A percentile compares a stretch with the other conserved stretches of the same genome.
phyloP scores from a whole-genome alignment of 2,797 vertebrate species.

The Neostethus bicornis region DNA sequence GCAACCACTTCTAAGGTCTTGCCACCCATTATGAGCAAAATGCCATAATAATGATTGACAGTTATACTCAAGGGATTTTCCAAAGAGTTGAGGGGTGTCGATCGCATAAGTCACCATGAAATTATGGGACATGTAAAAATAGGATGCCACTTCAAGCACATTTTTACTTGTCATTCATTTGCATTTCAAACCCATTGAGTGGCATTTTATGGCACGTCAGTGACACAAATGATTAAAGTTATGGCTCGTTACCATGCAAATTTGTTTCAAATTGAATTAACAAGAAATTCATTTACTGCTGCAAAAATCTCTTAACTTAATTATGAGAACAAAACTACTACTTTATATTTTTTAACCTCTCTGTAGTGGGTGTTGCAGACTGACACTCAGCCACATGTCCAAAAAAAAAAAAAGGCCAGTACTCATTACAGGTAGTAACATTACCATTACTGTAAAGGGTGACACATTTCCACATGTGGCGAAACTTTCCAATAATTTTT shows the following conservation, averaged over 20 bases:
- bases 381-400: no score
- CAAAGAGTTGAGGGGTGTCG: conserved; percentile 21
- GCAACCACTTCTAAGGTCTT: conserved; percentile 43
- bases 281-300: no score
- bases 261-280: no score
- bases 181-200: background rate
- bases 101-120: conserved; percentile 1
- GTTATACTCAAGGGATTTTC: conserved; percentile 45
- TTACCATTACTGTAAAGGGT: no score
- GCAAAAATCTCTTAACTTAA: background rate
- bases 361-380: background rate
- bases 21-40: conserved; percentile 41
- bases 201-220: background rate
- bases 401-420: no score
- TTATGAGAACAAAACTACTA: background rate
- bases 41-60: conserved; percentile 45
- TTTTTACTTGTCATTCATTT: background rate
- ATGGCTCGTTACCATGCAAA: background rate
- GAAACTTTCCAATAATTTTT: no score
- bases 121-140: conserved; percentile 1
- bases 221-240: background rate
- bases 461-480: no score
- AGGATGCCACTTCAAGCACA: conserved; percentile 3
- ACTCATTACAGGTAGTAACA: no score
- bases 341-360: background rate